Base-by-base conservation (phyloP, 2,888 invertebrate genomes). In the Melangyna quadrimaculata region DNA sequence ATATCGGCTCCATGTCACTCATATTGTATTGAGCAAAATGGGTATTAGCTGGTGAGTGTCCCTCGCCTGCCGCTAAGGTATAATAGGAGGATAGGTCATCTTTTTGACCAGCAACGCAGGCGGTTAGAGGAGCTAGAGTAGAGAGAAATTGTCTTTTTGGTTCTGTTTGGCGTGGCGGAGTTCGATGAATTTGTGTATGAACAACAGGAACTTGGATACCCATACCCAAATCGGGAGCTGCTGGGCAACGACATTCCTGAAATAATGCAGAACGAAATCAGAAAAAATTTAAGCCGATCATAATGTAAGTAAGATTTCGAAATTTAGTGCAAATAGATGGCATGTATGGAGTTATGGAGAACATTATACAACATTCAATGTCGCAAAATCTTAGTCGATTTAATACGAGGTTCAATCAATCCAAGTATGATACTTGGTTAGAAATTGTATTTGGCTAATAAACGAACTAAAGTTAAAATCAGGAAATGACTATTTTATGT, bases 131-230 rank as follows among this genome's bases (percentile, higher is more conserved):
- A 0, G 96, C 96, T 77, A 97, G 91, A 0, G 96, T 96, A 0
- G 96, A 95, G 27, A 97, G 92, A 91, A 97, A 96, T 91, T 96
- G 97, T 75, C 96, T 94, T 53, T 96, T 94, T 0, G 95, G 94
- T 89, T 96, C 96, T 1, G 93, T 89, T 75, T 94, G 93, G 1
- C 94, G 90, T n/a, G 91, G 92, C 91, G 87, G 93, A 74, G 87
- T 93, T 88, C 84, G 93, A 89, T 89, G 92, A 87, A 90, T 90
- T 89, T 90, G 93, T 19, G 90, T 92, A 71, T 92, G 93, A n/a
- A 92, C 92, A 27, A 92, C 91, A 43, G 92, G 92, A 88, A 92
- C 91, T 89, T 92, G 91, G 35, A 92, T 91, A 78, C 94, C 93
- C 90, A 93, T 93, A 37, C 94, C 94, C 37, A 94, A 89, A 90